These are phyloP conservation scores for Pelosia muscerda DNA, from an alignment of 2,888 invertebrate species.

Conservation along the genomic window DNA sequence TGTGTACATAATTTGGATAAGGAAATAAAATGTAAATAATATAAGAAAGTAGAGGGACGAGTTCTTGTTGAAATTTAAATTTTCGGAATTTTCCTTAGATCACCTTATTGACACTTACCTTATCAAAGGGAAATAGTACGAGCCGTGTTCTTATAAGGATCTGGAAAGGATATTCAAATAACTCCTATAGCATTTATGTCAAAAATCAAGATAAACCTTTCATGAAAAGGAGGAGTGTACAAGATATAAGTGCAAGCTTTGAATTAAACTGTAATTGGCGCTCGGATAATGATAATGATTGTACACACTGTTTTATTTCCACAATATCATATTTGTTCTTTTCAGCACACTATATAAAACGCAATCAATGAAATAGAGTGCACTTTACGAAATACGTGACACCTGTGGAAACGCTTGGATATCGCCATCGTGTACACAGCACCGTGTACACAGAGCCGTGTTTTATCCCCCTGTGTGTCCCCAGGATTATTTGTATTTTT, in stretches of 20 bases:
- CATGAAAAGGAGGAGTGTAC: neutral
- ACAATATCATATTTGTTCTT: conserved; percentile 8
- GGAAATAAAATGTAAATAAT: conserved; percentile 61
- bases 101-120: conserved; percentile 16
- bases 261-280: no score
- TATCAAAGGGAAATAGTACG: neutral
- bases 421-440: conserved; percentile 46
- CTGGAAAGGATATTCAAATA: neutral
- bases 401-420: conserved; percentile 58
- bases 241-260: no score
- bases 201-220: no score
- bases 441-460: conserved; percentile 37
- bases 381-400: conserved; percentile 62
- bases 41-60: conserved; percentile 32
- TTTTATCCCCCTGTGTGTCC: conserved; percentile 40
- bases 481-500: conserved; percentile 51
- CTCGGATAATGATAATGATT: no score
- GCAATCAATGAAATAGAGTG: conserved; percentile 49
- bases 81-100: conserved; percentile 34
- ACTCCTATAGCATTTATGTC: neutral
- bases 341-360: conserved; percentile 10
- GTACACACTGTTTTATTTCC: no score
- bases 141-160: no score
- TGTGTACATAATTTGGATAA: conserved; percentile 62
- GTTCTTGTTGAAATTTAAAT: conserved; percentile 43